phyloP scores from a whole-genome alignment of 1,140 invertebrate genomes.

The Drosophila santomea region DNA sequence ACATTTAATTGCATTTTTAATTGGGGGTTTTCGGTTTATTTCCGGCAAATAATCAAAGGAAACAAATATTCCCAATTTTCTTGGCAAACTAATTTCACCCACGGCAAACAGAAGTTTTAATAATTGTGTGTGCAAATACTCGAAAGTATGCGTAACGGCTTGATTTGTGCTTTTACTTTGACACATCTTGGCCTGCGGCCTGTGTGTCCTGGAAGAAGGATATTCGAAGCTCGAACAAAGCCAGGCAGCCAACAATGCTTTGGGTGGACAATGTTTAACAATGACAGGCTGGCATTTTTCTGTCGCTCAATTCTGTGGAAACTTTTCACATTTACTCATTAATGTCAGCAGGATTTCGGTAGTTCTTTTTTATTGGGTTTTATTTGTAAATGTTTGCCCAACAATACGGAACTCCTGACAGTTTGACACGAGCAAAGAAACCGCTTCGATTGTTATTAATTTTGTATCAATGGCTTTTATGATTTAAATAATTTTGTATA shows the following conservation, averaged over 20 bases:
- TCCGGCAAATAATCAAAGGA: not conserved
- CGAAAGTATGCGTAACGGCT: not conserved
- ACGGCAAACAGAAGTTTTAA: slow-evolving; percentile 3
- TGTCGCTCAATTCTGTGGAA: slow-evolving; percentile 43
- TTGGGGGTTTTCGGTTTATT: slow-evolving; percentile 38
- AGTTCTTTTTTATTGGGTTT: slow-evolving; percentile 11
- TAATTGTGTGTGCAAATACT: slow-evolving; percentile 21
- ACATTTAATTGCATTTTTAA: slow-evolving; percentile 67
- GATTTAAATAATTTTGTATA: slow-evolving; percentile 7
- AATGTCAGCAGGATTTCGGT: slow-evolving; percentile 42
- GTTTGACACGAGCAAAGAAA: slow-evolving; percentile 32
- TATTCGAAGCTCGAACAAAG: slow-evolving; percentile 10
- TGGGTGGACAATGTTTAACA: slow-evolving; percentile 18
- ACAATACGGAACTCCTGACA: slow-evolving; percentile 27
- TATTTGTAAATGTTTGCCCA: slow-evolving; percentile 28
- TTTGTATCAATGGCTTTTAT: slow-evolving; percentile 23
- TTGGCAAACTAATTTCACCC: not conserved
- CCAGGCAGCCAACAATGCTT: slow-evolving; percentile 1
- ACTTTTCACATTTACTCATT: slow-evolving; percentile 66
- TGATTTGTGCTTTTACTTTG: not conserved
- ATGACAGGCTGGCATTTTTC: slow-evolving; percentile 25
- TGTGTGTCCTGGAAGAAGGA: not conserved
- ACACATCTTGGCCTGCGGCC: not conserved
- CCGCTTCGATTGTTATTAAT: slow-evolving; percentile 40
- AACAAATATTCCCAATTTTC: not conserved